Evolutionary conservation across 2,113 vertebrate species (phyloP).

Genomic region (Gulo gulo): DNA sequence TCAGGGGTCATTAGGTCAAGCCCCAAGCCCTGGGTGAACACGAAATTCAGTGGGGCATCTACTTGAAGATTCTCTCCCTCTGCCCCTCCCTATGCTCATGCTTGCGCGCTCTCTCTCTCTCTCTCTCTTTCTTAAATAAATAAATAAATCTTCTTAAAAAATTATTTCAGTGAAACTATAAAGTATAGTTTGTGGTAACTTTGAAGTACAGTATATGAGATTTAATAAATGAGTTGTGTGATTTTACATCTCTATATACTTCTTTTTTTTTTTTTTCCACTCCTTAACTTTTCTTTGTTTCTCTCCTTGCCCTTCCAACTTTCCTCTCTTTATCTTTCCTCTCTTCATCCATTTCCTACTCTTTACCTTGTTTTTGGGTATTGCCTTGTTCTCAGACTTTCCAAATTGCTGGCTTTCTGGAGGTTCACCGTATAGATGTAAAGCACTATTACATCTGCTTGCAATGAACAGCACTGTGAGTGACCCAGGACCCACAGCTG

Average conservation of each 20-base stretch:
- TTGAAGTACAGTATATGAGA: not conserved
- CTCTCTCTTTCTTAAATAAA: not conserved
- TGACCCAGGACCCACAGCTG: not conserved
- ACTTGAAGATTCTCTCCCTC: not conserved
- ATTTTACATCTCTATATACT: not conserved
- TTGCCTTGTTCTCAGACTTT: not conserved
- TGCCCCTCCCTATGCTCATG: not conserved
- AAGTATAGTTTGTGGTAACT: not conserved
- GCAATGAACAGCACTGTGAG: not conserved
- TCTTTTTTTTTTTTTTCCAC: not conserved
- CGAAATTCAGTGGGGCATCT: not conserved
- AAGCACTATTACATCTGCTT: not conserved
- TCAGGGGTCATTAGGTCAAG: not conserved
- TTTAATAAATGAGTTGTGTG: not conserved
- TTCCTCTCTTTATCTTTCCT: not conserved
- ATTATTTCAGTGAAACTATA: not conserved
- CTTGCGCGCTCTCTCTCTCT: not conserved
- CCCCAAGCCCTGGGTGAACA: not conserved
- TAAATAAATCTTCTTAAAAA: not conserved
- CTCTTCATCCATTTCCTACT: not conserved
- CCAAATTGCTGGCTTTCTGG: not conserved
- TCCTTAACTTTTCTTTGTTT: not conserved
- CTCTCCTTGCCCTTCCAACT: not conserved
- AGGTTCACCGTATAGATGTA: not conserved
- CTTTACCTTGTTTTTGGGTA: not conserved